Percentiles rank a stretch among this genome's conserved stretches.
phyloP scores from a whole-genome alignment of 2,888 invertebrate genomes.

The Cosmopolites sordidus region DNA sequence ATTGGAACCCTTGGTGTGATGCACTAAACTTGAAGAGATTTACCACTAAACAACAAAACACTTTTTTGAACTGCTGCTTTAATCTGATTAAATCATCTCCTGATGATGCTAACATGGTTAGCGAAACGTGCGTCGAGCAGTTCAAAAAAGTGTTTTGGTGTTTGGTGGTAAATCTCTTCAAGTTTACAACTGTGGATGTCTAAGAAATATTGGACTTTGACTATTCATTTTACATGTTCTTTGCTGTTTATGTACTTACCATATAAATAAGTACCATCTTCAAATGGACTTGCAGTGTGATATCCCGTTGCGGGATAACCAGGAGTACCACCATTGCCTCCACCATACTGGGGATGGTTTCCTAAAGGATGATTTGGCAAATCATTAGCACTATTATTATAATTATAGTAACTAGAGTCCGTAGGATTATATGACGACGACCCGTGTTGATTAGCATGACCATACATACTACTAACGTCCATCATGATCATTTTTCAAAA shows the following conservation, averaged over 20 bases:
- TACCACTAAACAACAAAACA: too few relatives aligned
- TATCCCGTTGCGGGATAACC: constrained; percentile 26
- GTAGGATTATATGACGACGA: constrained; percentile 40
- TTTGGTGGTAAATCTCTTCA: too few relatives aligned
- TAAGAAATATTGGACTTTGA: too few relatives aligned
- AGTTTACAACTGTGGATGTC: too few relatives aligned
- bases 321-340: constrained; percentile 41
- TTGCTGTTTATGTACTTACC: constrained; percentile 12
- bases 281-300: constrained; percentile 35
- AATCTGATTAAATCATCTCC: too few relatives aligned
- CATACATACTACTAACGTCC: constrained; percentile 78
- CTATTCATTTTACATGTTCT: too few relatives aligned
- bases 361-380: constrained; percentile 32
- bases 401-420: constrained; percentile 44
- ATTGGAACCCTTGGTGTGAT: too few relatives aligned
- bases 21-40: too few relatives aligned
- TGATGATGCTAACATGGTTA: too few relatives aligned
- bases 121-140: too few relatives aligned
- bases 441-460: constrained; percentile 52
- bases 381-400: constrained; percentile 24
- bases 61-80: too few relatives aligned
- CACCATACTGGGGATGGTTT: constrained; percentile 44
- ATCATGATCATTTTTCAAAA: constrained; percentile 65
- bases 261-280: constrained; percentile 44
- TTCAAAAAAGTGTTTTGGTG: too few relatives aligned